Conservation (phyloP, 2,113 vertebrate species). For the cat (Felis catus) region DNA sequence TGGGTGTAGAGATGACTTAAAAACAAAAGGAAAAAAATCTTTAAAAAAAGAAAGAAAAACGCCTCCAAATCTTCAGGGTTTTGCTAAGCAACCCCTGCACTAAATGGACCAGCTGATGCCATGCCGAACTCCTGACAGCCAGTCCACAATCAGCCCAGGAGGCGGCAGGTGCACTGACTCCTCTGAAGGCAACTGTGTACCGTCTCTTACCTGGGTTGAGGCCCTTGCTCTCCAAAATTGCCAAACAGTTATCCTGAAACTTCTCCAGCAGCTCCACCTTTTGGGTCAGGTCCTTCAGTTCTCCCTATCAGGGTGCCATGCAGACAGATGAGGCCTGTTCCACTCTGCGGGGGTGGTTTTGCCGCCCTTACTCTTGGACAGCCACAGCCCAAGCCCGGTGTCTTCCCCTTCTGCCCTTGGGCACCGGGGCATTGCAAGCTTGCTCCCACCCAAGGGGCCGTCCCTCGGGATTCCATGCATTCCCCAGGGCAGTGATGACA, state of each 20-base stretch:
- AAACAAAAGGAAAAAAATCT: not conserved
- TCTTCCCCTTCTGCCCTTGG: not conserved
- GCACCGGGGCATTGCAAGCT: too few species aligned
- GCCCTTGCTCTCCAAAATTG: slow-evolving; percentile 82
- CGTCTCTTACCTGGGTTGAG: slow-evolving; percentile 81
- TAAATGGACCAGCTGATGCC: not conserved
- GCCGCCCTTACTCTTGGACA: not conserved
- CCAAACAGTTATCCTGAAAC: slow-evolving; percentile 82
- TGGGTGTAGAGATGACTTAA: not conserved
- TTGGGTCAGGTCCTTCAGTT: slow-evolving; percentile 80
- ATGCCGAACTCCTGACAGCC: not conserved
- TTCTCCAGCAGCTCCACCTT: slow-evolving; percentile 82
- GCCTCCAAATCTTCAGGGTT: not conserved
- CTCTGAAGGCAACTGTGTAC: not conserved
- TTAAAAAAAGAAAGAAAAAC: not conserved
- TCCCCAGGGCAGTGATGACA: not conserved
- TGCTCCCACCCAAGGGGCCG: not conserved
- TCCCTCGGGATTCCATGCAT: not conserved
- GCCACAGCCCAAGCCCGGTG: not conserved
- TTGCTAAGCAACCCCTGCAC: not conserved
- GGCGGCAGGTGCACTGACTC: not conserved
- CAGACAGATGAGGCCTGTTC: not conserved
- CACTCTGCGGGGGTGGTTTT: not conserved
- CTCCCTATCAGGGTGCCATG: slow-evolving; percentile 60
- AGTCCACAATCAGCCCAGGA: not conserved